Evolutionary conservation across 2,888 invertebrate genomes (phyloP).

Genomic region (Emmelina monodactyla): DNA sequence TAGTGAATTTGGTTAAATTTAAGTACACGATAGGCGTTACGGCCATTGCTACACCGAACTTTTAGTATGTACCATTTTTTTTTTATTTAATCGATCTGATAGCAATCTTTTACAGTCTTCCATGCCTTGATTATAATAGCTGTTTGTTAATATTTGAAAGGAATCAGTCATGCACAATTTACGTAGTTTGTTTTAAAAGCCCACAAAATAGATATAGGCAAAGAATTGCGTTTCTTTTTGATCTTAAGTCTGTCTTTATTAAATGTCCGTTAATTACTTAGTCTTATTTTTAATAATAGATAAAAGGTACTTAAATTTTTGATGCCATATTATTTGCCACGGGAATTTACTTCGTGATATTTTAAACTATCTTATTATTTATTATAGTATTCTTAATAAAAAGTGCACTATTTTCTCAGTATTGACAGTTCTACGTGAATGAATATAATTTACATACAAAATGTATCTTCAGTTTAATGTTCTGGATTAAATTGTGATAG

Average conservation of each 20-base stretch:
- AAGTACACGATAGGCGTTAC: conserved; percentile 28
- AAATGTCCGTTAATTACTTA: too few species aligned
- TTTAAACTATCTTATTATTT: conserved; percentile 47
- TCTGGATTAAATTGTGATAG: too few species aligned
- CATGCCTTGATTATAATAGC: conserved; percentile 32
- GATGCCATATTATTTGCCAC: conserved; percentile 65
- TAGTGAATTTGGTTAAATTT: conserved; percentile 47
- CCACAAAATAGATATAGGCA: too few species aligned
- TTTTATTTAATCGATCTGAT: conserved; percentile 46
- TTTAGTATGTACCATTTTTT: conserved; percentile 15
- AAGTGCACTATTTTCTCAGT: conserved; percentile 6
- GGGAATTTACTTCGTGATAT: conserved; percentile 59
- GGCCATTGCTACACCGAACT: conserved; percentile 41
- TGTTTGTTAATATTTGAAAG: conserved; percentile 7
- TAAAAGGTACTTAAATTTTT: conserved; percentile 59
- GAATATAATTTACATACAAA: too few species aligned
- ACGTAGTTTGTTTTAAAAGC: conserved; percentile 2
- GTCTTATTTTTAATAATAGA: conserved; percentile 27
- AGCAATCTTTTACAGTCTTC: conserved; percentile 62
- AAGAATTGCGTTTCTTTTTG: too few species aligned
- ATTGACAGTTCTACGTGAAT: too few species aligned
- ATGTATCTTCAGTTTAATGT: too few species aligned
- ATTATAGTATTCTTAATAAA: conserved; percentile 23
- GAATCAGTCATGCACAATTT: neutral
- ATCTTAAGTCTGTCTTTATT: too few species aligned